Conservation (phyloP, 2,797 vertebrate species). For the Danio choprae region DNA sequence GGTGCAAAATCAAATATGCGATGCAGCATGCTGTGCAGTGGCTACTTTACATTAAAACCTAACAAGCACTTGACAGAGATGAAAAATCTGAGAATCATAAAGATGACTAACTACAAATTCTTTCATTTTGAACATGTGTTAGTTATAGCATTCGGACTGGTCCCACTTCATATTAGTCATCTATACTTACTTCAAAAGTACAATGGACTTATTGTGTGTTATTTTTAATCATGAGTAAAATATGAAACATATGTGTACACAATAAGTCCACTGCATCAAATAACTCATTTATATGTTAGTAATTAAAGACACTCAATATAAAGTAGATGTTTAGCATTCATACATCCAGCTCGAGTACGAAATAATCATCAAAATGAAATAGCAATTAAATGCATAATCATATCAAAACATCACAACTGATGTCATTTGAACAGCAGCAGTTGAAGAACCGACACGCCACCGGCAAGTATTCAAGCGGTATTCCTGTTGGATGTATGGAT, state of each 20-base stretch:
- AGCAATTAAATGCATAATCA: neutral
- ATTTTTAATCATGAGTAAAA: too few relatives aligned
- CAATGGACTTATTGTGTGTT: too few relatives aligned
- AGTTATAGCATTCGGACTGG: too few relatives aligned
- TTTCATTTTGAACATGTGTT: neutral
- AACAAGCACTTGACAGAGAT: conserved; percentile 6
- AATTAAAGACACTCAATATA: too few relatives aligned
- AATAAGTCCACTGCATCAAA: too few relatives aligned
- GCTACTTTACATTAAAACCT: conserved; percentile 8
- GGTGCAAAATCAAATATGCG: conserved; percentile 67
- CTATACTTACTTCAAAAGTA: too few relatives aligned
- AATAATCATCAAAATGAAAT: conserved; percentile 2
- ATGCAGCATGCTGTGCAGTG: conserved; percentile 71
- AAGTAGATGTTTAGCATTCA: neutral
- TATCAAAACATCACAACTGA: neutral
- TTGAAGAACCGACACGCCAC: neutral
- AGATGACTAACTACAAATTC: neutral
- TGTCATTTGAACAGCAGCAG: neutral
- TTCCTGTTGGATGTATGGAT: conserved; percentile 31
- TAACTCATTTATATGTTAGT: too few relatives aligned
- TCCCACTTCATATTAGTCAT: too few relatives aligned
- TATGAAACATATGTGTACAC: too few relatives aligned
- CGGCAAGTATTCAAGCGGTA: neutral
- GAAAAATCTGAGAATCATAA: neutral
- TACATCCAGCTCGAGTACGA: neutral